Conservation (phyloP, 2,797 vertebrate species). For the Bradypodion ventrale region DNA sequence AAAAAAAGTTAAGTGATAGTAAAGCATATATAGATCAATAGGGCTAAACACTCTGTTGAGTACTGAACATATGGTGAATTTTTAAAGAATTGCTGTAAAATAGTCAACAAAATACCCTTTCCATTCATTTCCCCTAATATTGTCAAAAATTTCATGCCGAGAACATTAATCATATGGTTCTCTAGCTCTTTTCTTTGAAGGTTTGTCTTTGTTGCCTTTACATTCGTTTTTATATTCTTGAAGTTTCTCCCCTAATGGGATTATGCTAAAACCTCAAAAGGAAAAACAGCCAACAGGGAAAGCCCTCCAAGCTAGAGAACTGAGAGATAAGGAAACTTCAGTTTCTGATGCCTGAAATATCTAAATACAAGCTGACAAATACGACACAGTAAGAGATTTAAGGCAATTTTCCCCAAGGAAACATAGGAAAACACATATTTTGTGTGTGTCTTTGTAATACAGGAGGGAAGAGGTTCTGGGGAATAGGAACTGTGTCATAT, state of each 20-base stretch:
- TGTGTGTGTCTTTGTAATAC: slow-evolving; percentile 43
- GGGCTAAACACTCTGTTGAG: slow-evolving; percentile 10
- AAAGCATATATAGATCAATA: neutral
- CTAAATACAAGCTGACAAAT: slow-evolving; percentile 31
- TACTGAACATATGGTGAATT: slow-evolving; percentile 8
- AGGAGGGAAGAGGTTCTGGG: slow-evolving; percentile 21
- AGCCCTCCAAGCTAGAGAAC: slow-evolving; percentile 29
- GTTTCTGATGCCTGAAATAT: slow-evolving; percentile 29
- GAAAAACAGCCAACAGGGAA: slow-evolving; percentile 19
- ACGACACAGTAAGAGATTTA: slow-evolving; percentile 23
- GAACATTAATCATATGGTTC: slow-evolving; percentile 14
- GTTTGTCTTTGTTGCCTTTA: slow-evolving; percentile 1
- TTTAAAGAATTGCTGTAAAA: neutral
- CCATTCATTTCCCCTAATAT: neutral
- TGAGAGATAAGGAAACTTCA: slow-evolving; percentile 41
- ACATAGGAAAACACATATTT: slow-evolving; percentile 14
- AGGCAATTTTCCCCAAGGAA: slow-evolving; percentile 30
- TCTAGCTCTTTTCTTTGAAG: slow-evolving; percentile 11
- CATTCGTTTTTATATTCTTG: slow-evolving; percentile 15
- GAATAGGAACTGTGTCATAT: slow-evolving; percentile 32
- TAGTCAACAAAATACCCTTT: neutral
- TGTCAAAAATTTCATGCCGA: slow-evolving; percentile 25
- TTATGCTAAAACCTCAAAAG: slow-evolving; percentile 28
- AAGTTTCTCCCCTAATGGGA: neutral
- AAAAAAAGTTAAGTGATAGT: neutral